Evolutionary conservation across 2,113 vertebrate genomes (phyloP).

Genomic region (Monopterus albus): DNA sequence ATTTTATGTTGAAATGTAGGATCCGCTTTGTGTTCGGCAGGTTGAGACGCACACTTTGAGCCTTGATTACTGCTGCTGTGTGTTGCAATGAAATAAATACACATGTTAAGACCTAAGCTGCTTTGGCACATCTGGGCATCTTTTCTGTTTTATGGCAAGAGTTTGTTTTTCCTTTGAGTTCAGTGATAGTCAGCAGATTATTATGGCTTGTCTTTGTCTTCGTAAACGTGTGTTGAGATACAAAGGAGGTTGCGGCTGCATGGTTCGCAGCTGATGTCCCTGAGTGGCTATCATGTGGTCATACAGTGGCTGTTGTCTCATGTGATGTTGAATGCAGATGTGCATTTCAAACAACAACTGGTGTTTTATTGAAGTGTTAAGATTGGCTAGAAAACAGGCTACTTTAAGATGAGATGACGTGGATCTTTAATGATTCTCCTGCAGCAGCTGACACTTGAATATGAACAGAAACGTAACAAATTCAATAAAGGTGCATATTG

Average conservation of each 20-base stretch:
- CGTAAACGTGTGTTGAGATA: not conserved
- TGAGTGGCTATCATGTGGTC: not conserved
- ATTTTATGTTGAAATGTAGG: no score
- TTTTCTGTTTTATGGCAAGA: no score
- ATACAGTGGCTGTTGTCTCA: not conserved
- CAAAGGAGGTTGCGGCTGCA: not conserved
- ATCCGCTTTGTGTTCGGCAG: no score
- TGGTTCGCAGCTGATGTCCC: constrained; percentile 2
- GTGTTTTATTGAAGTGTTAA: no score
- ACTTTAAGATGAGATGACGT: not conserved
- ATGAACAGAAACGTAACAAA: not conserved
- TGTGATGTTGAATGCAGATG: not conserved
- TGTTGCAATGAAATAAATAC: no score
- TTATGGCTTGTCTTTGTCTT: not conserved
- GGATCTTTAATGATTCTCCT: not conserved
- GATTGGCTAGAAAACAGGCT: not conserved
- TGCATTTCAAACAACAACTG: rapidly evolving
- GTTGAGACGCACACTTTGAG: no score
- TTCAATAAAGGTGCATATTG: not conserved
- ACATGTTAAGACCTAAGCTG: no score
- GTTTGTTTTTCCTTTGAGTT: no score
- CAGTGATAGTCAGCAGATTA: no score
- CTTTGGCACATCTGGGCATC: no score
- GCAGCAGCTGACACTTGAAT: not conserved
- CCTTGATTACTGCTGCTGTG: no score